These are phyloP conservation scores for Neomicropteryx cornuta DNA, from an alignment of 1,140 invertebrate genomes.

Conservation along the genomic window DNA sequence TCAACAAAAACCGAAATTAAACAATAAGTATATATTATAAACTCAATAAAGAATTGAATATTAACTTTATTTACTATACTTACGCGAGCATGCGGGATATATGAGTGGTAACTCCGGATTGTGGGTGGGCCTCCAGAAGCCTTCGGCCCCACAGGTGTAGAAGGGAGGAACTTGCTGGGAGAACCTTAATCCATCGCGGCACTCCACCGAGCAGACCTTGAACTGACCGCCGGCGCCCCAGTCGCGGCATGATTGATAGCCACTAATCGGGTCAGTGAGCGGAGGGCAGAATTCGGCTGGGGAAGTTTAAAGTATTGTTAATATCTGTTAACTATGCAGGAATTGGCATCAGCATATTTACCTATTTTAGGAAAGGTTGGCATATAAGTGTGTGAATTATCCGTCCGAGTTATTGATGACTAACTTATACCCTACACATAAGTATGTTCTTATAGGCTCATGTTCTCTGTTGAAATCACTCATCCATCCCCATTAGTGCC, in stretches of 20 bases:
- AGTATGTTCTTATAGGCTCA: too few species aligned
- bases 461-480: too few species aligned
- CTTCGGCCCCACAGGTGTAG: constrained; percentile 93
- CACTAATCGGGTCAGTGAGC: constrained; percentile 78
- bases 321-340: constrained; percentile 1
- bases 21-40: constrained; percentile 2
- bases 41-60: constrained; percentile 6
- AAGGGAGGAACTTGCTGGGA: constrained; percentile 86
- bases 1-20: too few species aligned
- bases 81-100: constrained; percentile 85
- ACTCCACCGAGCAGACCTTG: constrained; percentile 83
- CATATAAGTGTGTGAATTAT: too few species aligned
- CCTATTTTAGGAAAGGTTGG: too few species aligned
- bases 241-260: constrained; percentile 81
- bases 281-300: constrained; percentile 83
- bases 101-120: constrained; percentile 68
- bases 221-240: constrained; percentile 95
- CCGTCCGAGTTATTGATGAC: too few species aligned
- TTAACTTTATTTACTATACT: constrained; percentile 19
- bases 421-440: too few species aligned
- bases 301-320: constrained; percentile 19
- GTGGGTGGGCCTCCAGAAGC: constrained; percentile 84
- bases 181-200: constrained; percentile 77
- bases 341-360: too few species aligned
- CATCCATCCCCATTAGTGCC: too few species aligned